These are phyloP conservation scores for Drosophila quasianomalipes DNA, from an alignment of 2,888 invertebrate genomes.

Conservation along the genomic window DNA sequence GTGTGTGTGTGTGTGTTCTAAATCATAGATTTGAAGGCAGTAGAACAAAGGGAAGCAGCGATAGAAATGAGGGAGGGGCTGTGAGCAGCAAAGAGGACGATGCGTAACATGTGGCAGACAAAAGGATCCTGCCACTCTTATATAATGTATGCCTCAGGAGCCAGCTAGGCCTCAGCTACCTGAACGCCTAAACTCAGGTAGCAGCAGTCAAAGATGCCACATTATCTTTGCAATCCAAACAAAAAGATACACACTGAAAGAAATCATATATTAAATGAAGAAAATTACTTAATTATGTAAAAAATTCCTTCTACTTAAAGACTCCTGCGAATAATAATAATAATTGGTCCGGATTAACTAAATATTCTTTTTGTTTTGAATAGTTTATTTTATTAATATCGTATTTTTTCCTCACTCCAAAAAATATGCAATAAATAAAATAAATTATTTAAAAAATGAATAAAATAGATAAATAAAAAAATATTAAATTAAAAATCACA, in stretches of 20 bases:
- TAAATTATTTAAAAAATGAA: neutral
- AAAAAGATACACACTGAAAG: conserved; percentile 3
- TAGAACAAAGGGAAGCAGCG: conserved; percentile 16
- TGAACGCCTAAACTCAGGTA: conserved; percentile 36
- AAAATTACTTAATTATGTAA: too few species aligned
- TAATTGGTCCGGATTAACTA: too few species aligned
- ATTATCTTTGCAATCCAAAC: conserved; percentile 1
- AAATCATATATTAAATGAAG: neutral
- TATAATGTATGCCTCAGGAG: conserved; percentile 29
- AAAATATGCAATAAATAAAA: neutral
- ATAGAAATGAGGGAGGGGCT: neutral
- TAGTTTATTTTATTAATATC: neutral
- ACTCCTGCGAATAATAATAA: too few species aligned
- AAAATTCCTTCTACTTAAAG: too few species aligned
- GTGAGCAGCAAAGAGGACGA: conserved; percentile 23
- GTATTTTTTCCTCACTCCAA: neutral
- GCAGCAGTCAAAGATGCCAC: conserved; percentile 10
- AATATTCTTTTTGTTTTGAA: too few species aligned
- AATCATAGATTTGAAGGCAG: conserved; percentile 45
- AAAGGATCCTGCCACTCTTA: conserved; percentile 28
- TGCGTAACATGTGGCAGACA: conserved; percentile 47
- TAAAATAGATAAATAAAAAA: neutral
- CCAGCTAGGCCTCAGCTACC: conserved; percentile 27
- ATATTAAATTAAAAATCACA: neutral
- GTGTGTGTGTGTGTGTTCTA: conserved; percentile 31